Evolutionary conservation across 2,113 vertebrate species (phyloP), one percentile per base, ranked within the genome.

Genomic region (Lycocorax pyrrhopterus): DNA sequence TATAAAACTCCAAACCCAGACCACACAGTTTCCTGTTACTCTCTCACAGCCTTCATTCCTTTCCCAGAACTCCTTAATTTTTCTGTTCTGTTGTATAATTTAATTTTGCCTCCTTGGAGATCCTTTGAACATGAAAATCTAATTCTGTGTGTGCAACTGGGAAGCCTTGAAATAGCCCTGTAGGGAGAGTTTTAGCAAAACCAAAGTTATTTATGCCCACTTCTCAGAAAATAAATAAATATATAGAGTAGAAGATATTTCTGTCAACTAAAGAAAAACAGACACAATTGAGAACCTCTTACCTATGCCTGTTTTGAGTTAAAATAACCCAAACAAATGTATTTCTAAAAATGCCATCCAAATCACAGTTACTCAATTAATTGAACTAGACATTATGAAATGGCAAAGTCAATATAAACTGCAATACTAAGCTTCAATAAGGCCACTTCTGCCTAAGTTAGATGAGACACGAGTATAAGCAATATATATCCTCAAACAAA

Each of bases 71-170:
- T 74, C 56, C 25, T 30, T 88, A 30, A 29, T 86, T 94, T 93
- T 94, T 77, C 62, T 80, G 35, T 90, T 90, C 35, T 91, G 55
- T 33, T 84, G 21, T 35, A 55, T 92, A 94, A 95, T 87, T 97
- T 84, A 87, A 97, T 96, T 95, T 95, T 89, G 30, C 64, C 35
- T 96, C 86, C 86, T 94, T 35, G 80, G 73, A 89, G 73, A 84
- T 78, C 39, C 86, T 90, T 84, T 47, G 51, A 88, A 84, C 35
- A 27, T 26, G 69, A 87, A 94, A 96, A 96, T 97, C 95, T 96
- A 96, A 96, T 94, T 96, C 56, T 81, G 33, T 68, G 15, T 78
- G 23, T 44, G 60, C 91, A 95, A 63, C 73, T 95, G 89, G 83
- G 81, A 95, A 95, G 73, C 60, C 86, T 81, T 89, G 73, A 94